Percentiles rank a stretch among this genome's conserved stretches.
Conservation (phyloP, 1,140 invertebrate genomes). For the Bombus difficillimus region DNA sequence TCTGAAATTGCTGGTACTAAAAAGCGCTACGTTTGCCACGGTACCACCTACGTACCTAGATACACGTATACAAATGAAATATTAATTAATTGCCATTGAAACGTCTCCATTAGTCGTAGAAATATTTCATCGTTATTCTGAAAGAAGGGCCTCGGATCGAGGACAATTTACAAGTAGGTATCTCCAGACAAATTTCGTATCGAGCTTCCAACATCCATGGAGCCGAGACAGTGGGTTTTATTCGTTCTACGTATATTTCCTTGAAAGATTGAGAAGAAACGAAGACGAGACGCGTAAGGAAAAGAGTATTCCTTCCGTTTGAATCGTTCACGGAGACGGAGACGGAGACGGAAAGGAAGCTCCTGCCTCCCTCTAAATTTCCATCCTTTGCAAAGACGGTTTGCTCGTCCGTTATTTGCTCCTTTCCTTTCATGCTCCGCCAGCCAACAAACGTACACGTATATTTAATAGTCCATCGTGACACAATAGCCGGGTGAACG, state of each 20-base stretch:
- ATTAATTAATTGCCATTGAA: neutral
- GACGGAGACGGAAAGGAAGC: neutral
- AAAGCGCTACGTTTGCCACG: neutral
- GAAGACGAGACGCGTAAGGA: neutral
- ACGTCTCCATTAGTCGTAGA: neutral
- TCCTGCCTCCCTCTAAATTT: neutral
- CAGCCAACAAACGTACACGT: neutral
- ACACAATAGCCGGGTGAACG: conserved; percentile 2
- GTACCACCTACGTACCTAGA: neutral
- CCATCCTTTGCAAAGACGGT: neutral
- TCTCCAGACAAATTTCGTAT: neutral
- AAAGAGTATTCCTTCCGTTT: conserved; percentile 3
- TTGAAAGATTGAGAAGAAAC: neutral
- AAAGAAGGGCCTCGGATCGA: neutral
- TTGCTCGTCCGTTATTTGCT: neutral
- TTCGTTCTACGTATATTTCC: neutral
- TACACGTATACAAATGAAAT: neutral
- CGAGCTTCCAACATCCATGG: neutral
- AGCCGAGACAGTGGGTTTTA: neutral
- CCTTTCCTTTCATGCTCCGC: neutral
- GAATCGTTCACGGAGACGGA: neutral
- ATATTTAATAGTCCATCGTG: conserved; percentile 31
- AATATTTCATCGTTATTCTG: neutral
- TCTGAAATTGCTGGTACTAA: neutral
- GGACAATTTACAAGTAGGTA: neutral